These are phyloP conservation scores for Psephotus haematonotus DNA, from an alignment of 2,113 vertebrate genomes.

Conservation along the genomic window DNA sequence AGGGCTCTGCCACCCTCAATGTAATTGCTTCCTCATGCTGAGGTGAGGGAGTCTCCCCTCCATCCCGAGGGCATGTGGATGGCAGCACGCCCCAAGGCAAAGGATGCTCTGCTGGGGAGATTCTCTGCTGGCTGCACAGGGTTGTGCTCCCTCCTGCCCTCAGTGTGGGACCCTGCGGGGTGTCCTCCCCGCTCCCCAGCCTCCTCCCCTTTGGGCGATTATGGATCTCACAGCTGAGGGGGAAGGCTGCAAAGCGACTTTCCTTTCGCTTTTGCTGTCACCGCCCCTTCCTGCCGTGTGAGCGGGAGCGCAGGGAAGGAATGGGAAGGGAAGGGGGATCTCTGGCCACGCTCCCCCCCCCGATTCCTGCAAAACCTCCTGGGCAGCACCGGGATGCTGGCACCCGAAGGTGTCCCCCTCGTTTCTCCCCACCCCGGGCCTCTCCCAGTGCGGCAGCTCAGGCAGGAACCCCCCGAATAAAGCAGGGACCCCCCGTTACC, in stretches of 20 bases:
- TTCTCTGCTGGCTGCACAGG: not conserved
- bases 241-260: not conserved
- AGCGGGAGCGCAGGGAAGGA: not conserved
- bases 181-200: not conserved
- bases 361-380: not conserved
- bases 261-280: not conserved
- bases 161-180: not conserved
- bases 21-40: not conserved
- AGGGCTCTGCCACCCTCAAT: not conserved
- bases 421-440: not conserved
- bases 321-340: not conserved
- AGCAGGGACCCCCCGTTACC: not conserved
- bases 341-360: accelerated
- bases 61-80: accelerated
- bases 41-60: not conserved
- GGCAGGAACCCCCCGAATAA: not conserved
- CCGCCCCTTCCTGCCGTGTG: not conserved
- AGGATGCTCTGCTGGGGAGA: not conserved
- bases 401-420: not conserved
- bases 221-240: not conserved
- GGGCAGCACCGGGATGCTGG: too few species aligned
- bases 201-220: not conserved
- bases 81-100: not conserved
- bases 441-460: too few species aligned
- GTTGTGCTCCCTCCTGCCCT: not conserved